Percentiles rank a stretch among this genome's conserved stretches.
Conservation (phyloP, 2,888 invertebrate genomes). For the Vanessa cardui region DNA sequence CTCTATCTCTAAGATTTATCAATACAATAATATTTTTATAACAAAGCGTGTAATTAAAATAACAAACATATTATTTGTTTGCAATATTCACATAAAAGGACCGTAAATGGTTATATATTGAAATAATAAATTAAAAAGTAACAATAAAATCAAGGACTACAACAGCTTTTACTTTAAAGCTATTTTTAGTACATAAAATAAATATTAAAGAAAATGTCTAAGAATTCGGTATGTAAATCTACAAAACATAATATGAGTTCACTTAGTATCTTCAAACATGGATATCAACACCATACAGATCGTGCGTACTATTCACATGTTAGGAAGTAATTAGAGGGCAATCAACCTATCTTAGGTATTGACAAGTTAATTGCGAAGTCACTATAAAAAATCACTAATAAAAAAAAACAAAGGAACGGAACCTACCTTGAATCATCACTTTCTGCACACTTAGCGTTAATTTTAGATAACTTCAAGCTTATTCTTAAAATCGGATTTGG, state of each 20-base stretch:
- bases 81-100: too few relatives aligned
- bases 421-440: conserved; percentile 43
- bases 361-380: conserved; percentile 57
- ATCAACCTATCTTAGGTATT: conserved; percentile 70
- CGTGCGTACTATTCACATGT: conserved; percentile 55
- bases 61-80: too few relatives aligned
- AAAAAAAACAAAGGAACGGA: conserved; percentile 60
- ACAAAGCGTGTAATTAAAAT: too few relatives aligned
- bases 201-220: not conserved
- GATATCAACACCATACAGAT: conserved; percentile 51
- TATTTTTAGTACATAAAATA: too few relatives aligned
- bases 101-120: too few relatives aligned
- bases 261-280: conserved; percentile 8
- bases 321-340: conserved; percentile 76
- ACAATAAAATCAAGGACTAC: too few relatives aligned
- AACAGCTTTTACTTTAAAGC: too few relatives aligned
- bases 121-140: too few relatives aligned
- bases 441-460: conserved; percentile 11
- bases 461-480: conserved; percentile 3
- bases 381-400: conserved; percentile 50
- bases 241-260: not conserved
- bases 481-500: not conserved
- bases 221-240: not conserved
- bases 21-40: too few relatives aligned
- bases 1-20: too few relatives aligned